A percentile compares a stretch with the other conserved stretches of the same genome.
These are phyloP conservation scores for Grantiella picta DNA, from an alignment of 2,113 vertebrate species.

Conservation along the genomic window DNA sequence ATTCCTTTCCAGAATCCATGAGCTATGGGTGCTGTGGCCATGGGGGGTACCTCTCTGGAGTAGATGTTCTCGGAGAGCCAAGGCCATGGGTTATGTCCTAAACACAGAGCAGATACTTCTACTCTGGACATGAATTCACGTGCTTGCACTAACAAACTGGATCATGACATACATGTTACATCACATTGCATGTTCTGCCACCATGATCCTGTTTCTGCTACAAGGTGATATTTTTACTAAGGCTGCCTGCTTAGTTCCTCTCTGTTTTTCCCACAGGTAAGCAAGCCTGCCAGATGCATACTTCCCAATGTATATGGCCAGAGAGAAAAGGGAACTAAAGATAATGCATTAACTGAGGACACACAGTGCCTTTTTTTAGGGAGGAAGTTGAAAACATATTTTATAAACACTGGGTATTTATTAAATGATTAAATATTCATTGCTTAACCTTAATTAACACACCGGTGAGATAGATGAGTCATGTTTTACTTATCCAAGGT, in stretches of 20 bases:
- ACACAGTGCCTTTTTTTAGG: neutral
- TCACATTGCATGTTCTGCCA: neutral
- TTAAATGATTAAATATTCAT: neutral
- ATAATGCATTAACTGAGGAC: neutral
- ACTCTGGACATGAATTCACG: neutral
- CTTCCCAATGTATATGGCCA: rapidly evolving
- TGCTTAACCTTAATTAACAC: neutral
- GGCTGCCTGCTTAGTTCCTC: neutral
- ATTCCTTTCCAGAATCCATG: neutral
- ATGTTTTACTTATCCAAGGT: neutral
- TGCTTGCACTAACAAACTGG: neutral
- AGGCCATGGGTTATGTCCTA: neutral
- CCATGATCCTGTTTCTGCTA: neutral
- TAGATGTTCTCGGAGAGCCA: neutral
- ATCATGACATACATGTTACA: rapidly evolving
- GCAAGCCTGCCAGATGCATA: neutral
- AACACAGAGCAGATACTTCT: neutral
- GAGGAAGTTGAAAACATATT: neutral
- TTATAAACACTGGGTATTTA: neutral
- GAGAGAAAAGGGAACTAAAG: neutral
- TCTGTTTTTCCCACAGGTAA: neutral
- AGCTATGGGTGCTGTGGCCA: neutral
- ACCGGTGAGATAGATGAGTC: neutral
- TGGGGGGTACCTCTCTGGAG: neutral
- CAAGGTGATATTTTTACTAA: neutral